phyloP scores from a whole-genome alignment of 2,888 invertebrate species.

The Lochmaea crataegi region DNA sequence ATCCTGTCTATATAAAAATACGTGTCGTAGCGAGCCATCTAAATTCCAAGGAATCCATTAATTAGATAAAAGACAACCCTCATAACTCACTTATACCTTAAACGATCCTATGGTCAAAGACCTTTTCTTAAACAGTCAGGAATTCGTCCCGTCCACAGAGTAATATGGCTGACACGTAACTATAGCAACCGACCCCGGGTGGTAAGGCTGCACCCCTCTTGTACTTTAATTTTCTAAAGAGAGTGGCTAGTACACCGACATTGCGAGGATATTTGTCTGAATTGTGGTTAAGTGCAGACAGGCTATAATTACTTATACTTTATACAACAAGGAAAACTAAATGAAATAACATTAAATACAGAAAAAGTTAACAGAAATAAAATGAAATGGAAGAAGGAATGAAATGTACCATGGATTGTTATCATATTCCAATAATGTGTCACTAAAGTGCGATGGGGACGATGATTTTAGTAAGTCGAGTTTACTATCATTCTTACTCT shows the following conservation, averaged over 20 bases:
- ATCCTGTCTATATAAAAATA: background rate
- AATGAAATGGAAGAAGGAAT: too few species aligned
- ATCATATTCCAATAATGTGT: too few species aligned
- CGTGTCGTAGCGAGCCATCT: background rate
- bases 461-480: too few species aligned
- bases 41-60: background rate
- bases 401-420: too few species aligned
- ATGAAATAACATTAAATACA: too few species aligned
- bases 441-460: too few species aligned
- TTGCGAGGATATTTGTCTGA: background rate
- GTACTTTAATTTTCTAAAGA: conserved; percentile 43
- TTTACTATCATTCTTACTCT: too few species aligned
- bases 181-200: conserved; percentile 57
- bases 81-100: conserved; percentile 24
- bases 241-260: conserved; percentile 44
- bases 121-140: conserved; percentile 23
- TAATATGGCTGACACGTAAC: conserved; percentile 58
- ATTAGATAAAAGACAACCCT: background rate
- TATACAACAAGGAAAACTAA: conserved; percentile 8
- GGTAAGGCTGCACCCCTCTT: conserved; percentile 33
- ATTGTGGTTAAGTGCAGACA: background rate
- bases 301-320: conserved; percentile 41
- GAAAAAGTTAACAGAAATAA: too few species aligned
- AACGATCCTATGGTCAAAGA: conserved; percentile 31
- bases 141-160: conserved; percentile 22